These are phyloP conservation scores for Chunga burmeisteri DNA, from an alignment of 2,113 vertebrate species.

Conservation along the genomic window DNA sequence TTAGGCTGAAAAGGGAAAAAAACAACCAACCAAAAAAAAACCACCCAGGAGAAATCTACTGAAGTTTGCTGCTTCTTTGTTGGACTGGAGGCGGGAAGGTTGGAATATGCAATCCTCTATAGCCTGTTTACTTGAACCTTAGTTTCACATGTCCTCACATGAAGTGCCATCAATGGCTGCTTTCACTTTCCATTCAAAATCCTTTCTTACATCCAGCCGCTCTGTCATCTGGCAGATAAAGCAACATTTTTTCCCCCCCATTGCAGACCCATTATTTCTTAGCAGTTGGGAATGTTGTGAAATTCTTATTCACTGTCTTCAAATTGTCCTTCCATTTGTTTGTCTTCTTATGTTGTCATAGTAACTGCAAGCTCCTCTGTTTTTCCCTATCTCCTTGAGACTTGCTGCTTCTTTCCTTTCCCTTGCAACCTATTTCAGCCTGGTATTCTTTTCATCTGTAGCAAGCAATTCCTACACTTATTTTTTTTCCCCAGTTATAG, in stretches of 20 bases:
- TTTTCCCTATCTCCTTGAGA: neutral
- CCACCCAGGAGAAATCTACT: neutral
- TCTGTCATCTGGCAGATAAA: neutral
- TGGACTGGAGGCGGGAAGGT: accelerated
- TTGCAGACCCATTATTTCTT: neutral
- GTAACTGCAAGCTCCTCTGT: neutral
- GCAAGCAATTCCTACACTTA: neutral
- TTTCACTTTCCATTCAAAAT: neutral
- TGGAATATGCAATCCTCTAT: neutral
- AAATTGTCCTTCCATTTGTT: neutral
- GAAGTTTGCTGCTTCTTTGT: neutral
- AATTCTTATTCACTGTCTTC: neutral
- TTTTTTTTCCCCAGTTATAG: neutral
- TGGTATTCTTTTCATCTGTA: neutral
- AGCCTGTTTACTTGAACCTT: neutral
- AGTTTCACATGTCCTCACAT: neutral
- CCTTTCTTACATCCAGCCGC: neutral
- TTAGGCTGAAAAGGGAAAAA: neutral
- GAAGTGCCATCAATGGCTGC: neutral
- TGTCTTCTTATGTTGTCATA: neutral
- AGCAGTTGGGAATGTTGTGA: neutral
- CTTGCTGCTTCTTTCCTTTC: neutral
- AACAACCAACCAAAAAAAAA: neutral
- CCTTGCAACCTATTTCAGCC: neutral
- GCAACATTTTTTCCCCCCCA: neutral